Percentiles rank a stretch among this genome's conserved stretches.
Evolutionary conservation across 2,113 vertebrate species (phyloP).

Genomic region (Syrmaticus mikado): DNA sequence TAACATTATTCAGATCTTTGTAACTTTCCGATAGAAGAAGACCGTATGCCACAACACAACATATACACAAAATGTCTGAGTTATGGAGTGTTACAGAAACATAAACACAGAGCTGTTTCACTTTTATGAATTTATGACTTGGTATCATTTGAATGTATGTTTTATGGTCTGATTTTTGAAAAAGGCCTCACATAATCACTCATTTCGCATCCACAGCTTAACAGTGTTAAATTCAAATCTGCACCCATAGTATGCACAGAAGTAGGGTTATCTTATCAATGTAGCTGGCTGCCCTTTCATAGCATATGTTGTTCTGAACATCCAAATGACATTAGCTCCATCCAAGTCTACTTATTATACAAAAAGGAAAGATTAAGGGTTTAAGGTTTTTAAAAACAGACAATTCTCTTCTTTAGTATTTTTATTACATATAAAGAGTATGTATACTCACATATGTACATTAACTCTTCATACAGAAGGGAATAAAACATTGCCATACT

Average conservation of each 20-base stretch:
- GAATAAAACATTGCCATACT: neutral
- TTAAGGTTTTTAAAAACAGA: constrained; percentile 38
- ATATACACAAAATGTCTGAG: constrained; percentile 26
- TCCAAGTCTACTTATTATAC: constrained; percentile 4
- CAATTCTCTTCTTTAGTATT: neutral
- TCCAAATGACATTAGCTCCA: constrained; percentile 49
- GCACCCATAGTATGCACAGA: neutral
- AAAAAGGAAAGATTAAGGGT: constrained; percentile 20
- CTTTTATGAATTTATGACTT: constrained; percentile 54
- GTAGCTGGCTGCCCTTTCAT: constrained; percentile 30
- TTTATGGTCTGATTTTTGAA: constrained; percentile 35
- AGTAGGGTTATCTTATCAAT: constrained; percentile 41
- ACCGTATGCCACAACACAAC: constrained; percentile 46
- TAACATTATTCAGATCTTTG: constrained; percentile 47
- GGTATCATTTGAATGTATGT: constrained; percentile 30
- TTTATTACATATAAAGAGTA: neutral
- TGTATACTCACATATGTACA: neutral
- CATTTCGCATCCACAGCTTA: constrained; percentile 35
- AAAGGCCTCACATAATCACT: constrained; percentile 23
- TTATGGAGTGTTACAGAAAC: constrained; percentile 49
- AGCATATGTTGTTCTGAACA: constrained; percentile 42
- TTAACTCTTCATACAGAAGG: neutral
- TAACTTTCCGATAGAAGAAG: constrained; percentile 36
- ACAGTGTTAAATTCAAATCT: constrained; percentile 50
- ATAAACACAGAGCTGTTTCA: constrained; percentile 43